phyloP scores from a whole-genome alignment of 2,888 invertebrate species.

The Ophion ellenae region DNA sequence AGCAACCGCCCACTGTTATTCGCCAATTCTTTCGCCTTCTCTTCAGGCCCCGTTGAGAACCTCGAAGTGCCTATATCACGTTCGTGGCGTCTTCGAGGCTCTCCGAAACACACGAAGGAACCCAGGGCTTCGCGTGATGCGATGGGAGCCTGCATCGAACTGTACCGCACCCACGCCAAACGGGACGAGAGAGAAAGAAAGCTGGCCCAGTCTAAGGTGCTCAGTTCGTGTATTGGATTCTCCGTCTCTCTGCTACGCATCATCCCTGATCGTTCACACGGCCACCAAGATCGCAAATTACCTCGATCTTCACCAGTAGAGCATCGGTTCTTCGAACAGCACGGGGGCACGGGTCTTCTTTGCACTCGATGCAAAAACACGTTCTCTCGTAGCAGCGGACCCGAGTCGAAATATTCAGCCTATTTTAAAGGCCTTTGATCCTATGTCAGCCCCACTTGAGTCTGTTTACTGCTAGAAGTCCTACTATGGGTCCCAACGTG shows the following conservation, averaged over 20 bases:
- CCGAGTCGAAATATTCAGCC: too few species aligned
- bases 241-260: neutral
- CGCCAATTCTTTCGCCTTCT: constrained; percentile 24
- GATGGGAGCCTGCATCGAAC: constrained; percentile 48
- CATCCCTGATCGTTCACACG: constrained; percentile 1
- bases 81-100: constrained; percentile 24
- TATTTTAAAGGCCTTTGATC: too few species aligned
- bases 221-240: constrained; percentile 48
- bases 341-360: neutral
- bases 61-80: constrained; percentile 27
- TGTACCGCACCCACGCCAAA: constrained; percentile 65
- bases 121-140: constrained; percentile 34
- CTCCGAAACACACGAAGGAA: constrained; percentile 34
- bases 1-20: neutral
- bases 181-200: constrained; percentile 43
- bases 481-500: too few species aligned
- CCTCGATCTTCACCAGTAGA: neutral
- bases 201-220: constrained; percentile 42
- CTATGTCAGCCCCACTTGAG: too few species aligned
- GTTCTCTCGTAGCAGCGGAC: neutral
- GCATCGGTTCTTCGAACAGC: neutral
- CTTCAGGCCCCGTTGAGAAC: constrained; percentile 23
- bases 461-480: too few species aligned
- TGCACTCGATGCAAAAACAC: constrained; percentile 4
- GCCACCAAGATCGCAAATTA: neutral